Conservation (phyloP, 1,140 invertebrate species). For the Hirudo medicinalis region DNA sequence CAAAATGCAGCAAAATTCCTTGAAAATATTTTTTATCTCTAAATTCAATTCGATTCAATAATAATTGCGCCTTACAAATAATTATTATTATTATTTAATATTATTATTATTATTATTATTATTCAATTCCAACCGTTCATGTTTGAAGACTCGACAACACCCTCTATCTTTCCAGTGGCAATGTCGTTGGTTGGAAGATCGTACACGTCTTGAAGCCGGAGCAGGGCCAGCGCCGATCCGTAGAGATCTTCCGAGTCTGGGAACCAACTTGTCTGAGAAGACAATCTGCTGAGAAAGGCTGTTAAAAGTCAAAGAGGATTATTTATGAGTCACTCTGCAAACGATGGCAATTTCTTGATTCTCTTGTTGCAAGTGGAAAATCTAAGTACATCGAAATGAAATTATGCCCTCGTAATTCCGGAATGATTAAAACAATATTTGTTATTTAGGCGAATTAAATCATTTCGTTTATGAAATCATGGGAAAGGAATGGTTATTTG, state of each 20-base stretch:
- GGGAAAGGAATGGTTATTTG: too few relatives aligned
- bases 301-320: not conserved
- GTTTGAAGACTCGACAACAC: conserved; percentile 43
- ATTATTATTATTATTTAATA: not conserved
- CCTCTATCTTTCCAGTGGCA: conserved; percentile 70
- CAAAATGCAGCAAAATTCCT: too few relatives aligned
- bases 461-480: too few relatives aligned
- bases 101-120: not conserved
- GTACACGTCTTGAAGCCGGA: conserved; percentile 83
- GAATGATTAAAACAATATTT: too few relatives aligned
- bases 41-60: too few relatives aligned
- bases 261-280: conserved; percentile 23
- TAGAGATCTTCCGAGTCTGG: conserved; percentile 54
- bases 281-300: conserved; percentile 8
- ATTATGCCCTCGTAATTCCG: too few relatives aligned
- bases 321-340: not conserved
- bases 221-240: conserved; percentile 77
- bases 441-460: too few relatives aligned
- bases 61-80: too few relatives aligned
- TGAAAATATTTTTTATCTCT: too few relatives aligned
- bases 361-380: not conserved
- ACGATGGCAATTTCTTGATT: not conserved
- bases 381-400: too few relatives aligned
- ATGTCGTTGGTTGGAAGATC: conserved; percentile 70
- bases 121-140: conserved; percentile 15